phyloP scores from a whole-genome alignment of 2,113 vertebrate species.

The Callorhinus ursinus region DNA sequence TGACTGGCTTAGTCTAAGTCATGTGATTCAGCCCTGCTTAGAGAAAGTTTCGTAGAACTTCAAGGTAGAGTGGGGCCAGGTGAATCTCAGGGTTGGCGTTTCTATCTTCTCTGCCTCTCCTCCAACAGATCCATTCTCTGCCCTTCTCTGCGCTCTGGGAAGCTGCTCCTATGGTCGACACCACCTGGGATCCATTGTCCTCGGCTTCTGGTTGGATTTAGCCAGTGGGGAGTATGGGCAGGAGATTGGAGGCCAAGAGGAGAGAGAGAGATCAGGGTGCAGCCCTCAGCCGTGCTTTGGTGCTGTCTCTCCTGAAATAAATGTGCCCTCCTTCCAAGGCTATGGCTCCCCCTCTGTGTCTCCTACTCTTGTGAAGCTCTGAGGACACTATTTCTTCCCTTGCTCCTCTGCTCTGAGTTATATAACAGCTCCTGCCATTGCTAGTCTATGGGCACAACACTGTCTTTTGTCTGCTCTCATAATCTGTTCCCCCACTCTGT shows the following conservation, averaged over 20 bases:
- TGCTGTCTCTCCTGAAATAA: background rate
- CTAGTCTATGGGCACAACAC: background rate
- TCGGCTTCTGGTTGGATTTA: background rate
- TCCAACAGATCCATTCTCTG: background rate
- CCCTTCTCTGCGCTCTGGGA: background rate
- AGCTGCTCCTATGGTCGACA: rapidly evolving
- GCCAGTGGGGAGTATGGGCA: background rate
- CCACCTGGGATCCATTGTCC: background rate
- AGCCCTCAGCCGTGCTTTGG: background rate
- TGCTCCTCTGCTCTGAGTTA: background rate
- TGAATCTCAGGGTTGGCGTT: background rate
- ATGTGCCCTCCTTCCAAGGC: background rate
- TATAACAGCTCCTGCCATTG: background rate
- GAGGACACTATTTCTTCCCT: background rate
- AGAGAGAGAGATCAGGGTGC: background rate
- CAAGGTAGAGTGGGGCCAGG: background rate
- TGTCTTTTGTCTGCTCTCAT: background rate
- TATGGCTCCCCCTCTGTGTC: background rate
- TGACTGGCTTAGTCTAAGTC: background rate
- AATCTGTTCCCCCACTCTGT: background rate
- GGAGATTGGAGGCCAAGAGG: background rate
- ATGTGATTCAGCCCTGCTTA: background rate
- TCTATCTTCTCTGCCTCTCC: background rate
- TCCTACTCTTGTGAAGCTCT: background rate
- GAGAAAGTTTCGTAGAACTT: background rate